Conservation (phyloP, 2,113 vertebrate species). For the Platysternon megacephalum region DNA sequence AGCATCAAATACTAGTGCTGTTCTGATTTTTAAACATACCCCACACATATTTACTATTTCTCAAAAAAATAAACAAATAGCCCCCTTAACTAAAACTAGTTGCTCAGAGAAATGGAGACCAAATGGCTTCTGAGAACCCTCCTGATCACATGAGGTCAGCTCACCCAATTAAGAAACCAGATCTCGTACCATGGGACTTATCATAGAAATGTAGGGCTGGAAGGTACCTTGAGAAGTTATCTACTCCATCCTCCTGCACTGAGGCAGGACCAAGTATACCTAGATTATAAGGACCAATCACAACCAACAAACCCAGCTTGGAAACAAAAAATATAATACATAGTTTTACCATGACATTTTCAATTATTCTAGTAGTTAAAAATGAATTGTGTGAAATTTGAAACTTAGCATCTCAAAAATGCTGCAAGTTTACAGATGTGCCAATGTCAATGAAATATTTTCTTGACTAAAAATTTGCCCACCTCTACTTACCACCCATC, state of each 20-base stretch:
- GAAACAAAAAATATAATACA: rapidly evolving
- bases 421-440: background rate
- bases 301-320: background rate
- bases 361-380: background rate
- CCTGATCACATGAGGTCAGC: background rate
- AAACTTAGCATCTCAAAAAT: background rate
- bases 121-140: background rate
- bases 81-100: background rate
- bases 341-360: background rate
- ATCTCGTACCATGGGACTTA: background rate
- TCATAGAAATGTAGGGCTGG: background rate
- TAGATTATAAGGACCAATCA: rapidly evolving
- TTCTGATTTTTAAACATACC: slow-evolving; percentile 40
- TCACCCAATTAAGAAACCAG: background rate
- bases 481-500: background rate
- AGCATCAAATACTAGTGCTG: background rate
- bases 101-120: background rate
- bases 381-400: background rate
- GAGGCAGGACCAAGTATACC: background rate
- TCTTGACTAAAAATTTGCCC: background rate
- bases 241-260: background rate
- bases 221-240: background rate
- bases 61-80: slow-evolving; percentile 7
- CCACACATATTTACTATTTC: slow-evolving; percentile 22
- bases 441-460: background rate